phyloP scores from a whole-genome alignment of 2,888 invertebrate species.

The Choreutis nemorana region DNA sequence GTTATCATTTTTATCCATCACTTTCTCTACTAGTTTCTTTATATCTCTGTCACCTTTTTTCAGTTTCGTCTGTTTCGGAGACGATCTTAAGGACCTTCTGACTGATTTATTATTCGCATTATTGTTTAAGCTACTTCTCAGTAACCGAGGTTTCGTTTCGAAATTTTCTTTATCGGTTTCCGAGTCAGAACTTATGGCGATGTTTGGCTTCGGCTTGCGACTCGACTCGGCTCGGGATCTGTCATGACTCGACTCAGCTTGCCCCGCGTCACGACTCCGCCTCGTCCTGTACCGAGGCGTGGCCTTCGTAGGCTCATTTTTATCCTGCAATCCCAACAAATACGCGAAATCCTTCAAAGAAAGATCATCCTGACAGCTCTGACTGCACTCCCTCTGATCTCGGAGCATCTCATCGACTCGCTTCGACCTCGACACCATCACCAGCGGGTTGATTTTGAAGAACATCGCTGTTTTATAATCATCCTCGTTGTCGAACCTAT shows the following conservation, averaged over 20 bases:
- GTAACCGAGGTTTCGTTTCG: slow-evolving; percentile 2
- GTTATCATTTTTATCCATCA: no score
- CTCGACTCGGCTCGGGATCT: no score
- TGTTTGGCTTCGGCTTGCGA: no score
- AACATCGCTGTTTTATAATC: slow-evolving; percentile 21
- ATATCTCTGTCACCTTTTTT: background rate
- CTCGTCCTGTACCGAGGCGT: no score
- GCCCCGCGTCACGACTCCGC: background rate
- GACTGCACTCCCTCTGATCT: background rate
- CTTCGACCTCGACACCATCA: slow-evolving; percentile 19
- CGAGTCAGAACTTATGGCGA: no score
- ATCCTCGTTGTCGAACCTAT: slow-evolving; percentile 24
- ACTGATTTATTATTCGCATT: background rate
- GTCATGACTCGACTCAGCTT: no score
- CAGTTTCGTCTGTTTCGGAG: background rate
- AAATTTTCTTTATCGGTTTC: slow-evolving; percentile 4
- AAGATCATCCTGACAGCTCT: background rate
- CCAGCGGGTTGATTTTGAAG: slow-evolving; percentile 33
- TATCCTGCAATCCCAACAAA: slow-evolving; percentile 20
- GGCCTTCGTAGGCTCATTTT: slow-evolving; percentile 10
- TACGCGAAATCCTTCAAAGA: slow-evolving; percentile 21
- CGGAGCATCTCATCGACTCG: slow-evolving; percentile 12
- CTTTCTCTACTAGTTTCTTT: no score
- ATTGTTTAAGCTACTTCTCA: slow-evolving; percentile 3
- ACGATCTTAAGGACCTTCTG: background rate